phyloP scores from a whole-genome alignment of 92 coral and sea anemone genomes.

The Meandrina meandrites region DNA sequence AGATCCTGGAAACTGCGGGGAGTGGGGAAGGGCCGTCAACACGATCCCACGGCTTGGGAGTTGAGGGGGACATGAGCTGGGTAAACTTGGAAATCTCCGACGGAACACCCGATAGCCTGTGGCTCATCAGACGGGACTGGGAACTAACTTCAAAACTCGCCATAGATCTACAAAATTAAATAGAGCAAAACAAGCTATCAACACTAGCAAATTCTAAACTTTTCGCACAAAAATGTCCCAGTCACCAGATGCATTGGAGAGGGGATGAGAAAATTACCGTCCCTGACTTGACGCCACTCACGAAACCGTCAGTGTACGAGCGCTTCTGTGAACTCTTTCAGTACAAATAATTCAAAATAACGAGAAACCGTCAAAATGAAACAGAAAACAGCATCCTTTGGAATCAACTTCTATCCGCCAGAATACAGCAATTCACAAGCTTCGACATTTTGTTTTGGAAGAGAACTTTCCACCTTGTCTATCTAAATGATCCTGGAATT shows the following conservation, averaged over 20 bases:
- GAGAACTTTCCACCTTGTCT: neutral
- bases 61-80: constrained; percentile 69
- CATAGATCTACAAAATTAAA: constrained; percentile 67
- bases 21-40: constrained; percentile 62
- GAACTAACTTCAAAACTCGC: constrained; percentile 68
- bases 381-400: neutral
- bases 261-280: neutral
- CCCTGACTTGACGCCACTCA: neutral
- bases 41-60: constrained; percentile 64
- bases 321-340: neutral
- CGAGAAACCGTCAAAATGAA: neutral
- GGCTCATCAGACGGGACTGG: constrained; percentile 52
- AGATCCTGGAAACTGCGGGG: constrained; percentile 57
- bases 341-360: neutral
- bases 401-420: neutral
- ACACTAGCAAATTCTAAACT: neutral
- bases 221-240: too few species aligned
- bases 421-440: neutral
- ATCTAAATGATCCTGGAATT: too few species aligned
- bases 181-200: neutral
- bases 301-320: neutral
- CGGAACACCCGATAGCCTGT: constrained; percentile 68
- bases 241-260: neutral
- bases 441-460: neutral
- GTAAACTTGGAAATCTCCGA: constrained; percentile 71